phyloP scores from a whole-genome alignment of 2,888 invertebrate genomes.

The Drosophila stalkeri region DNA sequence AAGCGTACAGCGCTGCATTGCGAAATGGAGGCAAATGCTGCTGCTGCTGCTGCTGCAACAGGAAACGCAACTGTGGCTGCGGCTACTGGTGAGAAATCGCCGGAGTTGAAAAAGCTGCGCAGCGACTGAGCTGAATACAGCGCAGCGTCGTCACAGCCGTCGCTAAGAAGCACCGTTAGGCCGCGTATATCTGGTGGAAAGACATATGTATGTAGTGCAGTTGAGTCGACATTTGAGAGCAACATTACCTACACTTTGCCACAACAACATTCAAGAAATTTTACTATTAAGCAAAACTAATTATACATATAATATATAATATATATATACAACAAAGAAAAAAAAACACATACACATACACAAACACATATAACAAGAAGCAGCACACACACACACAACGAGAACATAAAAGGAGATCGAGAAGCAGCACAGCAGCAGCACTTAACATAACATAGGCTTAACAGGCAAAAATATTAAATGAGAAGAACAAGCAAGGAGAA shows the following conservation, averaged over 20 bases:
- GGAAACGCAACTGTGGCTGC: slow-evolving; percentile 26
- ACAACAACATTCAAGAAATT: slow-evolving; percentile 81
- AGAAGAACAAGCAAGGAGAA: slow-evolving; percentile 8
- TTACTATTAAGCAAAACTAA: slow-evolving; percentile 77
- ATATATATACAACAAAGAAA: slow-evolving; percentile 64
- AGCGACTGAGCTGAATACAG: slow-evolving; percentile 78
- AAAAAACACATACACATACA: slow-evolving; percentile 12
- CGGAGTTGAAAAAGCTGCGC: slow-evolving; percentile 84
- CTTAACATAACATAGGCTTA: slow-evolving; percentile 48
- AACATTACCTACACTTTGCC: slow-evolving; percentile 81
- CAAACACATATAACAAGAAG: slow-evolving; percentile 54
- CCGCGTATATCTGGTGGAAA: slow-evolving; percentile 74
- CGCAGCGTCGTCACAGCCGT: slow-evolving; percentile 5
- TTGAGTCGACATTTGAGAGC: slow-evolving; percentile 69
- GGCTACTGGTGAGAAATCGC: slow-evolving; percentile 77
- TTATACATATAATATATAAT: slow-evolving; percentile 80
- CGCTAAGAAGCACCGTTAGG: slow-evolving; percentile 15
- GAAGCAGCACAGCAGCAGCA: slow-evolving; percentile 47
- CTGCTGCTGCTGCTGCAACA: slow-evolving; percentile 45
- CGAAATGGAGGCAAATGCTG: slow-evolving; percentile 61
- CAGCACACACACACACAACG: slow-evolving; percentile 45
- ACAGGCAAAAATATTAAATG: slow-evolving; percentile 23
- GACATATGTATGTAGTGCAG: slow-evolving; percentile 79
- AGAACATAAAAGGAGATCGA: slow-evolving; percentile 29
- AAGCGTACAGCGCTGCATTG: slow-evolving; percentile 74